Evolutionary conservation across 2,797 vertebrate genomes (phyloP).

Genomic region (Sebastes taczanowskii): DNA sequence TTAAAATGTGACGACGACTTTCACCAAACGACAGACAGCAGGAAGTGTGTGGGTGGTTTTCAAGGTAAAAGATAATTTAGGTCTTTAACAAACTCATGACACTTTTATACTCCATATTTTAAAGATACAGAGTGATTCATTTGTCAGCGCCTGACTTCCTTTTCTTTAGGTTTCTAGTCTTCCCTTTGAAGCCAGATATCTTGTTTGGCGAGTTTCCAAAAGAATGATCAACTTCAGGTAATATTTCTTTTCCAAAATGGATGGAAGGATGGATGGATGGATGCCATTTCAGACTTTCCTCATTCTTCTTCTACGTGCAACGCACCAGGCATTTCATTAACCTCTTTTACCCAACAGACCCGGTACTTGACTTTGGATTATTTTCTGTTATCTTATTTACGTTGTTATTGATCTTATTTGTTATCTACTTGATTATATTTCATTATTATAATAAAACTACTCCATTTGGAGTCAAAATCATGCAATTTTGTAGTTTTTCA

Average conservation of each 20-base stretch:
- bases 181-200: not conserved
- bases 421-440: too few species aligned
- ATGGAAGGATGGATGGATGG: not conserved
- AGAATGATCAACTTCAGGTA: not conserved
- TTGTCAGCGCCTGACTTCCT: not conserved
- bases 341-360: too few species aligned
- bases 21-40: not conserved
- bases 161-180: not conserved
- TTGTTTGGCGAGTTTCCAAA: not conserved
- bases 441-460: too few species aligned
- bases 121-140: not conserved
- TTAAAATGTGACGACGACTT: conserved; percentile 6
- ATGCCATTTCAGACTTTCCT: too few species aligned
- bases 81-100: conserved; percentile 10
- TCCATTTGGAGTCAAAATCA: too few species aligned
- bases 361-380: too few species aligned
- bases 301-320: too few species aligned
- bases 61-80: not conserved
- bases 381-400: too few species aligned
- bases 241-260: not conserved
- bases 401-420: too few species aligned
- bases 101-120: not conserved
- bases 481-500: too few species aligned
- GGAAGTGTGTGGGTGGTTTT: not conserved
- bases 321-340: too few species aligned